These are phyloP conservation scores for Phocides pigmalion DNA, from an alignment of 1,140 invertebrate genomes.

Conservation along the genomic window DNA sequence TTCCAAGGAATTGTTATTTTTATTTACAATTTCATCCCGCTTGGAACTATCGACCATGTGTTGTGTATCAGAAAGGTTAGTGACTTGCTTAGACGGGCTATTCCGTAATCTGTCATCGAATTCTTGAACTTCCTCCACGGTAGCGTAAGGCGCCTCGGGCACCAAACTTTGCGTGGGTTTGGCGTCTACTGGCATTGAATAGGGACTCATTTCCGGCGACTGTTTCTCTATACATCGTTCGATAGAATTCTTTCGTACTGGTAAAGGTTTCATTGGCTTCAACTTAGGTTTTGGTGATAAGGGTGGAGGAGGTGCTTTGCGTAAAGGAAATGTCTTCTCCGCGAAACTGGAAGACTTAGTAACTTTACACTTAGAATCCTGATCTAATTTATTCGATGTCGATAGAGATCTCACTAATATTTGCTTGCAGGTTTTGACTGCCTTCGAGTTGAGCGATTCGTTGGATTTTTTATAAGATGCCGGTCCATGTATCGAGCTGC, in stretches of 20 bases:
- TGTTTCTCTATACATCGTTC: constrained; percentile 58
- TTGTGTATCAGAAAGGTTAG: constrained; percentile 48
- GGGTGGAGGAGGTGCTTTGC: constrained; percentile 82
- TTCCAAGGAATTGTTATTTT: constrained; percentile 70
- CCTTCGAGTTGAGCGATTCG: constrained; percentile 76
- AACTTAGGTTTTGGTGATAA: constrained; percentile 80
- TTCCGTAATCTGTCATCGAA: constrained; percentile 71
- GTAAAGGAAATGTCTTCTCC: constrained; percentile 78
- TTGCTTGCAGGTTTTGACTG: constrained; percentile 80
- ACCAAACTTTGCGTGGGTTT: constrained; percentile 53
- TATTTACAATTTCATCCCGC: constrained; percentile 53
- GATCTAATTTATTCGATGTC: constrained; percentile 77
- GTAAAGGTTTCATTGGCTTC: constrained; percentile 76
- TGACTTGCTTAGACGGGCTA: constrained; percentile 58
- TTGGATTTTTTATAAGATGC: constrained; percentile 69
- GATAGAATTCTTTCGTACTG: constrained; percentile 55
- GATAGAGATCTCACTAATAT: constrained; percentile 80
- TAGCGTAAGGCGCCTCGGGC: constrained; percentile 70
- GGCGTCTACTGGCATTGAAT: constrained; percentile 74
- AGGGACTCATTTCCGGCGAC: constrained; percentile 71
- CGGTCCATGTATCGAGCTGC: constrained; percentile 65
- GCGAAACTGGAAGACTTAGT: constrained; percentile 81
- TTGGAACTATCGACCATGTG: constrained; percentile 41
- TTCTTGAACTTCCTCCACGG: constrained; percentile 69
- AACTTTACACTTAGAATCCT: constrained; percentile 75